These are phyloP conservation scores for Danaus melanippus DNA, from an alignment of 1,140 invertebrate genomes.

Conservation along the genomic window DNA sequence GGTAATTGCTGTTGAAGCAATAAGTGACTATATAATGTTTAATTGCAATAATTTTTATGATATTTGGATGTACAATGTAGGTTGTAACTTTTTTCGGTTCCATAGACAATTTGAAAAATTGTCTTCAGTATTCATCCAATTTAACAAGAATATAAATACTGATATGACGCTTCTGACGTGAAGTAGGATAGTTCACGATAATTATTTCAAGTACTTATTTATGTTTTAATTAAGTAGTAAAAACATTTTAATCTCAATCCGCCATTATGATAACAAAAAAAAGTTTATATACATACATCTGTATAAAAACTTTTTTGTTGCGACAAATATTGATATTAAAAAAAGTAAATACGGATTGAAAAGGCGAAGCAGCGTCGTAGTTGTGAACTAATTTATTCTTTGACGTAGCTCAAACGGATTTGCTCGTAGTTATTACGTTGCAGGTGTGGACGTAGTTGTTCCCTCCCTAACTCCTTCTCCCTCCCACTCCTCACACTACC, in stretches of 20 bases:
- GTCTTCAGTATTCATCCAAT: too few species aligned
- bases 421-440: conserved; percentile 44
- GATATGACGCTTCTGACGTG: too few species aligned
- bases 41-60: too few species aligned
- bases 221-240: not conserved
- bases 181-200: too few species aligned
- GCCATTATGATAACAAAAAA: not conserved
- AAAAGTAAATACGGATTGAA: conserved; percentile 11
- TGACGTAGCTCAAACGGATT: conserved; percentile 41
- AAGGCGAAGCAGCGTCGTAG: conserved; percentile 11
- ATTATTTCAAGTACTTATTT: too few species aligned
- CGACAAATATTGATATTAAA: conserved; percentile 2
- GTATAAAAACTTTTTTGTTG: conserved; percentile 2
- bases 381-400: conserved; percentile 29
- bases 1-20: too few species aligned
- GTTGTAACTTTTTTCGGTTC: too few species aligned
- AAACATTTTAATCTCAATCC: conserved; percentile 1
- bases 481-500: conserved; percentile 26
- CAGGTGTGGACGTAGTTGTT: conserved; percentile 61
- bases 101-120: too few species aligned
- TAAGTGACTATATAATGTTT: too few species aligned
- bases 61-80: too few species aligned
- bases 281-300: conserved; percentile 2
- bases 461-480: conserved; percentile 8
- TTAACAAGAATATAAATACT: too few species aligned